Conservation (phyloP, 2,797 vertebrate species). For the Buphagus erythrorhynchus region DNA sequence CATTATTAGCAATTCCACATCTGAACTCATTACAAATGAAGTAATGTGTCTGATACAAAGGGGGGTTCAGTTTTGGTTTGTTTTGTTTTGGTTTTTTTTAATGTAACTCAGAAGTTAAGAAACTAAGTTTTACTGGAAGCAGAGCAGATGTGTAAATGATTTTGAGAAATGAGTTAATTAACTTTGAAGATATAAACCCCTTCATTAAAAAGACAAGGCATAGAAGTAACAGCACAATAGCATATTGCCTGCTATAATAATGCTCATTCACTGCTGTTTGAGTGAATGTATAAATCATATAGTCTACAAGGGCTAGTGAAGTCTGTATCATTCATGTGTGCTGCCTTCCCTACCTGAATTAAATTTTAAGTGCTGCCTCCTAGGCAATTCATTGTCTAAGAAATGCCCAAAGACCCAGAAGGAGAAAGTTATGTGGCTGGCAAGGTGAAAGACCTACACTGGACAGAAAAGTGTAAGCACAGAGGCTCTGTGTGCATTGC, state of each 20-base stretch:
- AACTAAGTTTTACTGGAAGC: slow-evolving; percentile 10
- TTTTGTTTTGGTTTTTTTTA: neutral
- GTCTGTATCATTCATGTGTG: neutral
- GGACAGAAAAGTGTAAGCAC: slow-evolving; percentile 26
- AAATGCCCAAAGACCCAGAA: neutral
- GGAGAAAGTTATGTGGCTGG: slow-evolving; percentile 4
- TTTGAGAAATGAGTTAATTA: slow-evolving; percentile 59
- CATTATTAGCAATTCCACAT: neutral
- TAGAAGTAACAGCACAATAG: neutral
- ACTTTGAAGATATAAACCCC: slow-evolving; percentile 21
- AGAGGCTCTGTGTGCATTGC: neutral
- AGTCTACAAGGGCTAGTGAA: neutral
- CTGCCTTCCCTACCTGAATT: slow-evolving; percentile 7
- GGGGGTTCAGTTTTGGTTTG: accelerated
- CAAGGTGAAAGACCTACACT: slow-evolving; percentile 11
- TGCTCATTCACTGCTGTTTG: slow-evolving; percentile 12
- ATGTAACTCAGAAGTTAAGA: neutral
- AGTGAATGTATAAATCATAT: neutral
- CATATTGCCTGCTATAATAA: neutral
- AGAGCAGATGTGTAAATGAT: slow-evolving; percentile 44
- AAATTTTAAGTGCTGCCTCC: slow-evolving; percentile 20
- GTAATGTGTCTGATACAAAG: neutral
- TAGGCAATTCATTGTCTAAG: slow-evolving; percentile 3
- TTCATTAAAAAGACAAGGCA: slow-evolving; percentile 32
- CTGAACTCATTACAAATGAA: neutral